These are phyloP conservation scores for Spinibarbus caldwelli DNA, from an alignment of 2,797 vertebrate genomes.

Conservation along the genomic window DNA sequence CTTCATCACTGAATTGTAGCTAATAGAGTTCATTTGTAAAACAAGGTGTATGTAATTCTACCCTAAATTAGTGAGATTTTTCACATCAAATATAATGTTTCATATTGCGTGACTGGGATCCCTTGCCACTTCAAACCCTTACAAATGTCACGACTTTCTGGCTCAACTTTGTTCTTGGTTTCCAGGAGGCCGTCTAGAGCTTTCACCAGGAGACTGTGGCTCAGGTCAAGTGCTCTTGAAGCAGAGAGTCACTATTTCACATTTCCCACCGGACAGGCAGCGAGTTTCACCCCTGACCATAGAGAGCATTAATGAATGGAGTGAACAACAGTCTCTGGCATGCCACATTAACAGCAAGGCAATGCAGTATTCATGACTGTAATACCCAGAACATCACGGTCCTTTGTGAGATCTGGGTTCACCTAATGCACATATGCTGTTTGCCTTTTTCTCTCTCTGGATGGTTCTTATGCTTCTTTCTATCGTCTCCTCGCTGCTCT, in stretches of 20 bases:
- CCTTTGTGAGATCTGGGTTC: conserved; percentile 24
- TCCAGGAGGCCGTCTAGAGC: not conserved
- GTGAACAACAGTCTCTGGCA: conserved; percentile 30
- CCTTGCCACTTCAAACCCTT: not conserved
- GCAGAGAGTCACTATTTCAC: conserved; percentile 24
- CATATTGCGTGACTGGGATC: conserved; percentile 1
- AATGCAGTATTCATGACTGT: conserved; percentile 41
- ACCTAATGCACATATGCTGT: conserved; percentile 48
- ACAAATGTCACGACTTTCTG: conserved; percentile 16
- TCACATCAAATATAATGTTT: not conserved
- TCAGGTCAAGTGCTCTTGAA: conserved; percentile 36
- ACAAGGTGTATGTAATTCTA: conserved; percentile 6
- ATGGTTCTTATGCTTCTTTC: conserved; percentile 1
- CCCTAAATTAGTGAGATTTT: conserved; percentile 20
- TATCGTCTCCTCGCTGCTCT: not conserved
- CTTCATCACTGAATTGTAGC: conserved; percentile 6
- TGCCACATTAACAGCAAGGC: conserved; percentile 15
- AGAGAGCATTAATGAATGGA: conserved; percentile 22
- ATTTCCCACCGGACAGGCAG: conserved; percentile 7
- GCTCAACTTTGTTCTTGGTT: not conserved
- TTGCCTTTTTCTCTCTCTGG: not conserved
- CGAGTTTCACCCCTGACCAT: conserved; percentile 25
- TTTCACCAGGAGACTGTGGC: conserved; percentile 23
- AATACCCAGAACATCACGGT: conserved; percentile 29
- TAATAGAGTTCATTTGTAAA: conserved; percentile 24